phyloP scores from a whole-genome alignment of 2,113 vertebrate species.

The Butorides virescens region DNA sequence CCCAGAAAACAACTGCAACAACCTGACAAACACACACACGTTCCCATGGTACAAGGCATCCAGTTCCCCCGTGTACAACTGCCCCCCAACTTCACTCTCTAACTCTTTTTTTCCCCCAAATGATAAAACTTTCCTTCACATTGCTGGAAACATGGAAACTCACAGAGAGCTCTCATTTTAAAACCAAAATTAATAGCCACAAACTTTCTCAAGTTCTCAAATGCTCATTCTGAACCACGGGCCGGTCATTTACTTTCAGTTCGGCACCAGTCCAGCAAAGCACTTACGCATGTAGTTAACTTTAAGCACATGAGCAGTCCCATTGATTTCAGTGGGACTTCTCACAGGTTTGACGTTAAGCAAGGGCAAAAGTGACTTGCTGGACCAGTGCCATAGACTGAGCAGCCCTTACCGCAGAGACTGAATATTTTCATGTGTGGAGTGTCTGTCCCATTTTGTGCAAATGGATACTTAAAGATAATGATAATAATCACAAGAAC shows the following conservation, averaged over 20 bases:
- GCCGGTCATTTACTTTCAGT: not conserved
- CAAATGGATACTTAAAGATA: not conserved
- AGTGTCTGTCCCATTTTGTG: not conserved
- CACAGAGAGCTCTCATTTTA: not conserved
- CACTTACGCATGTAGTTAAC: not conserved
- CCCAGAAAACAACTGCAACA: not conserved
- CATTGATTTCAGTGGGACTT: not conserved
- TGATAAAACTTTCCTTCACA: not conserved
- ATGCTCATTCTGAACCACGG: fast-evolving
- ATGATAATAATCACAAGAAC: not conserved
- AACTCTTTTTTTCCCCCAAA: not conserved
- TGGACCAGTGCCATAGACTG: not conserved
- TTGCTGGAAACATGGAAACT: not conserved
- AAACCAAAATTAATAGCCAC: not conserved
- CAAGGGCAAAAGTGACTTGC: slow-evolving; percentile 1
- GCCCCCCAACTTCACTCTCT: not conserved
- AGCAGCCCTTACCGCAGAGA: not conserved
- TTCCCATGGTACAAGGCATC: not conserved
- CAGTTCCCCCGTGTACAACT: not conserved
- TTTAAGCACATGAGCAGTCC: not conserved
- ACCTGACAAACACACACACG: not conserved
- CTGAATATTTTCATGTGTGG: not conserved
- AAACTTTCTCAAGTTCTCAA: not conserved
- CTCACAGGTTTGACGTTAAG: not conserved
- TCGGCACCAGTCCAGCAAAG: slow-evolving; percentile 4